A percentile compares a stretch with the other conserved stretches of the same genome.
phyloP scores from a whole-genome alignment of 1,140 invertebrate species.

The Drosophila pallidifrons region DNA sequence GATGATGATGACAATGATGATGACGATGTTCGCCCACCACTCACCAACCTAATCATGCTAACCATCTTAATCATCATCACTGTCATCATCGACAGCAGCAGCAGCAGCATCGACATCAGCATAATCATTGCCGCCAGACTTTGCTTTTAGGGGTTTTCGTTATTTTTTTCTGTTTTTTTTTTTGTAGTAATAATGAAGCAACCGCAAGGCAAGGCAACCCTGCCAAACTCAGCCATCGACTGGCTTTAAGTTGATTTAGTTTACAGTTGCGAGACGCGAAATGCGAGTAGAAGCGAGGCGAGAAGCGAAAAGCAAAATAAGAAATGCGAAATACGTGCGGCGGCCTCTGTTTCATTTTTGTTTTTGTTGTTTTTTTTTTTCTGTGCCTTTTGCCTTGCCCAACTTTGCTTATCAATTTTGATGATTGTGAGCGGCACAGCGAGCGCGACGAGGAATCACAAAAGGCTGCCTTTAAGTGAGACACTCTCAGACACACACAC shows the following conservation, averaged over 20 bases:
- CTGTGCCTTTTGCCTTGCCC: conserved; percentile 54
- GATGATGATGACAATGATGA: conserved; percentile 6
- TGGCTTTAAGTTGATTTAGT: conserved; percentile 74
- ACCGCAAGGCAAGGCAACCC: conserved; percentile 44
- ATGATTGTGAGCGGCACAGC: conserved; percentile 59
- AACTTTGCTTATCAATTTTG: conserved; percentile 81
- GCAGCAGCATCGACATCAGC: conserved; percentile 23
- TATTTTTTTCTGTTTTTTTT: neutral
- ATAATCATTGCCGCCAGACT: conserved; percentile 37
- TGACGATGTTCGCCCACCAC: neutral
- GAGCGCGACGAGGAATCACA: conserved; percentile 29
- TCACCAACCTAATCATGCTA: conserved; percentile 8
- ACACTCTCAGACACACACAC: neutral
- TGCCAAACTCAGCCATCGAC: conserved; percentile 41
- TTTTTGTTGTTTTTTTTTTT: no score
- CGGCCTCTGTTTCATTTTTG: neutral
- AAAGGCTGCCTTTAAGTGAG: conserved; percentile 29
- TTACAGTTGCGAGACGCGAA: conserved; percentile 49
- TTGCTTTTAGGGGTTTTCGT: conserved; percentile 30
- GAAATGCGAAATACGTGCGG: conserved; percentile 20
- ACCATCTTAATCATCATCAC: conserved; percentile 20
- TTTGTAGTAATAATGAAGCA: conserved; percentile 53
- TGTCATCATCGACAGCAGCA: conserved; percentile 1
- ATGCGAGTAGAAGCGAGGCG: neutral
- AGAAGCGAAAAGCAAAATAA: conserved; percentile 8